A percentile compares a stretch with the other conserved stretches of the same genome.
Evolutionary conservation across 1,140 invertebrate genomes (phyloP).

Genomic region (Drosophila guanche): DNA sequence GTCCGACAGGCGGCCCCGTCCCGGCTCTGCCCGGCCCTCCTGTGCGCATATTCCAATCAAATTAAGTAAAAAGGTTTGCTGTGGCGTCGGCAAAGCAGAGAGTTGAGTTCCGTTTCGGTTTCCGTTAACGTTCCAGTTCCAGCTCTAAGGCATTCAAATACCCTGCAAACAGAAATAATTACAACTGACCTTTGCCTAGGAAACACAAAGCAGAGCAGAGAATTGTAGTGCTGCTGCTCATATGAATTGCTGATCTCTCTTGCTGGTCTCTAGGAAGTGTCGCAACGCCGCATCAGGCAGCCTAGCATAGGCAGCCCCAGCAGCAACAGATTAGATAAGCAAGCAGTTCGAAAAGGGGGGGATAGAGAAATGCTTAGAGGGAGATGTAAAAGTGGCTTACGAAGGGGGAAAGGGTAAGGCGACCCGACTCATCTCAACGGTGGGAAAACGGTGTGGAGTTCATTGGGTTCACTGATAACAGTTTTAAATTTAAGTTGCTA

Average conservation of each 20-base stretch:
- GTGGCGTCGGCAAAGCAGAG: constrained; percentile 6
- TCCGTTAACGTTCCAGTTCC: constrained; percentile 3
- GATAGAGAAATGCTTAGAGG: constrained; percentile 1
- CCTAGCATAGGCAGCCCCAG: constrained; percentile 7
- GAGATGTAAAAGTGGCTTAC: background rate
- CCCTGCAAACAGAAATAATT: constrained; percentile 5
- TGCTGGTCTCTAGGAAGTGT: constrained; percentile 25
- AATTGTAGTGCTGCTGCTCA: background rate
- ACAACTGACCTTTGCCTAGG: constrained; percentile 20
- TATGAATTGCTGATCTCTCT: constrained; percentile 43
- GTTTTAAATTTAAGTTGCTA: constrained; percentile 8
- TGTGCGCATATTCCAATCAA: constrained; percentile 78
- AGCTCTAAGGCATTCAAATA: constrained; percentile 4
- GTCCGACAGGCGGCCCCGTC: constrained; percentile 32
- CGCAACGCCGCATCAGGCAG: constrained; percentile 26
- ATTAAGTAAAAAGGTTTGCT: constrained; percentile 74
- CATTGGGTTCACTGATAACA: constrained; percentile 3
- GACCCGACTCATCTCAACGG: too few species aligned
- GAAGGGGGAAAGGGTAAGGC: too few species aligned
- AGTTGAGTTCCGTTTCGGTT: constrained; percentile 11
- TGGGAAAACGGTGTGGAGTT: too few species aligned
- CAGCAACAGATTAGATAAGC: constrained; percentile 29
- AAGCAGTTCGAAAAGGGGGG: background rate
- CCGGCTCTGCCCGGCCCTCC: constrained; percentile 27
- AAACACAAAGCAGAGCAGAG: background rate